Percentiles rank a stretch among this genome's conserved stretches.
These are phyloP conservation scores for Plotosus lineatus DNA, from an alignment of 2,113 vertebrate species.

Conservation along the genomic window DNA sequence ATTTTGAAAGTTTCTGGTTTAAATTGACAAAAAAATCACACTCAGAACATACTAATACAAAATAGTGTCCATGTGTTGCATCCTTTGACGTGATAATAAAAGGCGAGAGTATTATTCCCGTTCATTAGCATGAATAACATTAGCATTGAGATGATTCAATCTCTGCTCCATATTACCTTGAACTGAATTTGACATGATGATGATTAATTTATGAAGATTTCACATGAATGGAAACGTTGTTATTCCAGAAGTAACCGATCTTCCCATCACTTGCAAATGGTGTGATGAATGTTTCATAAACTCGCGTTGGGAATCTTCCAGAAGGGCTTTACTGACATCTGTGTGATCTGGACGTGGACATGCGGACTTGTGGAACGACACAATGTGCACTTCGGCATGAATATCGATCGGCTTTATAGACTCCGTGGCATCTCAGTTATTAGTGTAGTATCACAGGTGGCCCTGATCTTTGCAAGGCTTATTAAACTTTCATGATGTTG, in stretches of 20 bases:
- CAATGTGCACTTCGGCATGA: conserved; percentile 22
- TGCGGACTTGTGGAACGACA: conserved; percentile 10
- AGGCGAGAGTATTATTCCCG: conserved; percentile 13
- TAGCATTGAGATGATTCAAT: too few relatives aligned
- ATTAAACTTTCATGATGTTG: conserved; percentile 22
- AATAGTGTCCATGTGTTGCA: conserved; percentile 9
- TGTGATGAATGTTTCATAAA: conserved; percentile 54
- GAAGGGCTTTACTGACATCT: conserved; percentile 30
- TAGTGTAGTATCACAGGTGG: conserved; percentile 30
- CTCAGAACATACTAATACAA: not conserved
- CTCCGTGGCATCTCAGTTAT: conserved; percentile 31
- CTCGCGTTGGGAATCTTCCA: conserved; percentile 35
- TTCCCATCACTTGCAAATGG: conserved; percentile 47
- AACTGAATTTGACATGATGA: conserved; percentile 38
- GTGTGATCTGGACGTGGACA: conserved; percentile 41
- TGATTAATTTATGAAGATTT: conserved; percentile 49
- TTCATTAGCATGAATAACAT: not conserved
- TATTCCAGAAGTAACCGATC: conserved; percentile 37
- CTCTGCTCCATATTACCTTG: not conserved
- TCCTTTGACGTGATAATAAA: conserved; percentile 23
- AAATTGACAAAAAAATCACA: not conserved
- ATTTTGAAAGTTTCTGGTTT: not conserved
- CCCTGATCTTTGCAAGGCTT: conserved; percentile 20
- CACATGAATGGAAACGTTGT: conserved; percentile 20
- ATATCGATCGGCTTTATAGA: conserved; percentile 43